Percentiles rank a stretch among this genome's conserved stretches.
phyloP scores from a whole-genome alignment of 2,888 invertebrate genomes.

The Flexamia atlantica region DNA sequence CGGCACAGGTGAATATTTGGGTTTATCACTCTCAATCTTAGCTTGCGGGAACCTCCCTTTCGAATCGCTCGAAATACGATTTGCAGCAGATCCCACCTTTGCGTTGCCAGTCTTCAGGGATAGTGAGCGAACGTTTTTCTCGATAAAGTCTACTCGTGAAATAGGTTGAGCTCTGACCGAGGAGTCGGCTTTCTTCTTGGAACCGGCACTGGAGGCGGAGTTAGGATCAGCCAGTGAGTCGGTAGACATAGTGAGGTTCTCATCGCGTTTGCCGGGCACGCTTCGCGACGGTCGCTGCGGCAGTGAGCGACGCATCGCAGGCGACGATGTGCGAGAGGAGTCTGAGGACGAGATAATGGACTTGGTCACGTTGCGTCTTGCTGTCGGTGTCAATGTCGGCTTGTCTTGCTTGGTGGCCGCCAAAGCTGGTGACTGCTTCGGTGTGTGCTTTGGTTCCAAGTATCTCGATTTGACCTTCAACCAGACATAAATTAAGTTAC shows the following conservation, averaged over 20 bases:
- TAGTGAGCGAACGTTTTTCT: conserved; percentile 21
- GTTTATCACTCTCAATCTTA: conserved; percentile 17
- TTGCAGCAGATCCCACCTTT: not conserved
- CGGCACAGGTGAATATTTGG: conserved; percentile 57
- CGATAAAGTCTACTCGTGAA: conserved; percentile 42
- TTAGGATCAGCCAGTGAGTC: conserved; percentile 73
- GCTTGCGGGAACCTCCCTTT: not conserved
- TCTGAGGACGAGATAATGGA: conserved; percentile 80
- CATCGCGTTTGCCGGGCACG: conserved; percentile 65
- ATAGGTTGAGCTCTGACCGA: not conserved
- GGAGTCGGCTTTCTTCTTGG: conserved; percentile 33
- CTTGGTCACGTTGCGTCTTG: conserved; percentile 73
- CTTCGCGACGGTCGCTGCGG: conserved; percentile 62
- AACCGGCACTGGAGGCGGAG: conserved; percentile 28
- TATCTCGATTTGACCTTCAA: conserved; percentile 79
- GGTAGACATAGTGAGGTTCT: conserved; percentile 74
- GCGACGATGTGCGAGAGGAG: conserved; percentile 84
- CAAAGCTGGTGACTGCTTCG: conserved; percentile 60
- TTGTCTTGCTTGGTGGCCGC: conserved; percentile 43
- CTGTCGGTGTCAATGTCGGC: conserved; percentile 49
- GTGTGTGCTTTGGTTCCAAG: conserved; percentile 76
- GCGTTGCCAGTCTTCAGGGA: not conserved
- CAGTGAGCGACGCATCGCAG: conserved; percentile 75
- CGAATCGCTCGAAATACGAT: conserved; percentile 40
- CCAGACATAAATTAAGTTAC: no score